phyloP scores from a whole-genome alignment of 2,888 invertebrate species.

The Pimpla rufipes region DNA sequence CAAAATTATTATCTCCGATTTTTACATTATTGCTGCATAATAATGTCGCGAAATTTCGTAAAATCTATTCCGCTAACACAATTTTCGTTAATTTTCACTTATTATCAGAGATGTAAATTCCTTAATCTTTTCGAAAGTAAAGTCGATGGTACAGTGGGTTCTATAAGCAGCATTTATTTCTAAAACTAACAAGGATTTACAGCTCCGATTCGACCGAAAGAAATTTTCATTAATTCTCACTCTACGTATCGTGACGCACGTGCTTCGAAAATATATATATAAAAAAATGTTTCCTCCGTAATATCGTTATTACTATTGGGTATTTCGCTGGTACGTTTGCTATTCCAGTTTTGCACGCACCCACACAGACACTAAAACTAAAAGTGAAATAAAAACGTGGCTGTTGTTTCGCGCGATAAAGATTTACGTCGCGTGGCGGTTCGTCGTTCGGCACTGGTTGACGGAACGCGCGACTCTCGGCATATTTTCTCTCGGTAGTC shows the following conservation, averaged over 20 bases:
- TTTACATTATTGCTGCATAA: too few species aligned
- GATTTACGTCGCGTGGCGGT: constrained; percentile 57
- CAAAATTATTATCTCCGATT: too few species aligned
- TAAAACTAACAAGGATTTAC: too few species aligned
- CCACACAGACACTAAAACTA: not conserved
- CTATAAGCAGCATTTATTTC: too few species aligned
- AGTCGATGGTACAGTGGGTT: too few species aligned
- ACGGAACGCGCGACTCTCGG: constrained; percentile 52
- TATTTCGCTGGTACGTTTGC: not conserved
- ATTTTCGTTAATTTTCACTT: too few species aligned
- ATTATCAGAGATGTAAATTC: too few species aligned
- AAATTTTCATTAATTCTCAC: not conserved
- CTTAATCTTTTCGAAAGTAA: too few species aligned
- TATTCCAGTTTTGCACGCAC: not conserved
- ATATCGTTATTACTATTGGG: too few species aligned
- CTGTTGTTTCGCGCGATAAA: constrained; percentile 32
- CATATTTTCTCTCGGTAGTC: constrained; percentile 63
- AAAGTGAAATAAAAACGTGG: constrained; percentile 2
- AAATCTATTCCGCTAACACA: too few species aligned
- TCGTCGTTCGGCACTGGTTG: constrained; percentile 64
- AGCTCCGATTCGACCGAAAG: too few species aligned
- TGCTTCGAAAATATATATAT: not conserved
- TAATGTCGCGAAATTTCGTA: too few species aligned
- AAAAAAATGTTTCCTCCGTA: not conserved
- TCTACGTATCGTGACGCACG: not conserved